Base-by-base conservation (phyloP, 2,797 vertebrate species). In the Tinamus major region DNA sequence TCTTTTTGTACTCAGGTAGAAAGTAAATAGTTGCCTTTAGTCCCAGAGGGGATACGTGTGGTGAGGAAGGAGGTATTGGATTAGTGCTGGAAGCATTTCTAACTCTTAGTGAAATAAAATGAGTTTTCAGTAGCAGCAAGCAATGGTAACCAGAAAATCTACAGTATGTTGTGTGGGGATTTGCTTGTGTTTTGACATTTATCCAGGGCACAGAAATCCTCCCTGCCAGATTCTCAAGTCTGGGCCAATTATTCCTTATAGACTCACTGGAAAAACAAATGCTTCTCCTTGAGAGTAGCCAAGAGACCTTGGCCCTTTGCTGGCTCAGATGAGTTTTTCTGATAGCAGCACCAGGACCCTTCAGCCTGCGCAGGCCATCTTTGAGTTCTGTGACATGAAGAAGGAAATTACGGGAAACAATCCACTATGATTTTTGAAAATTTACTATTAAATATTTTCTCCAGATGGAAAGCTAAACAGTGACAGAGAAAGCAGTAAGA, bases 101-200 rank as follows among this genome's bases (percentile, higher is more conserved):
- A 93, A 71, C 79, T 85, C 70, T 80, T 9, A 78, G 55, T 35
- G 51, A 87, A 95, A 96, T 80, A 89, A 93, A 96, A 88, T 46
- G 37, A 92, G 31, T 83, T 92, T 58, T 58, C 51, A 64, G 29
- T n/a, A 83, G 85, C 64, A 96, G 90, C 83, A 89, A 95, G 80
- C 53, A 84, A 87, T 48, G 87, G 83, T 89, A 92, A 94, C 64
- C 51, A 93, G 83, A 83, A 83, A 96, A 96, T 91, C 85, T 94
- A 70, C 72, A 92, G 51, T 75, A 91, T 80, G 64, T 35, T 91
- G 42, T 87, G 75, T 42, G 48, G 89, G 65, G 81, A 92, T 92
- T 94, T 97, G 77, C 89, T 94, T 90, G 90, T 95, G 79, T 89
- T 94, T 93, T 96, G 95, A 83, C 80, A 86, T 83, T 89, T 81